Base-by-base conservation (phyloP, 2,888 invertebrate genomes). In the Drosophila nr. perissopoda region DNA sequence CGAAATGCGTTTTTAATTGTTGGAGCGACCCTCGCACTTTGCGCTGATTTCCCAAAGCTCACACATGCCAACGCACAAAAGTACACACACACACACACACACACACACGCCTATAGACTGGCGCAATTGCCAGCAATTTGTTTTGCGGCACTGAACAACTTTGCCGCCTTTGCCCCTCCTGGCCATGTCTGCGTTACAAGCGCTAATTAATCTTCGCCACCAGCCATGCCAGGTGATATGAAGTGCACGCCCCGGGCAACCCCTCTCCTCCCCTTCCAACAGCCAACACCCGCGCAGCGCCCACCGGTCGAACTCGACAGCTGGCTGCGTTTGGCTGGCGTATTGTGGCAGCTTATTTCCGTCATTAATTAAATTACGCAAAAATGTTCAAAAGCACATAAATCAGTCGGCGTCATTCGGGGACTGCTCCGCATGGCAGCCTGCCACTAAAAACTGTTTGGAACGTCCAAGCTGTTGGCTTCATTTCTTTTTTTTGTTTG, bases 341-440 rank as follows among this genome's bases (percentile, higher is more conserved):
- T 74, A 74, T 76, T 69, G 71, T 66, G 80, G 79, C 79, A 83
- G 87, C 88, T 87, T 83, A 79, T 83, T 82, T 79, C 76, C 81
- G 85, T 89, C 90, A 90, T 90, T 90, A 90, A 90, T 90, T 89
- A 89, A 90, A 88, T 90, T 85, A 89, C 85, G 84, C 81, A 81
- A 82, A 79, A 90, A 90, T 89, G 81, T 83, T 90, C 87, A 88
- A 88, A 90, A 90, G 81, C 90, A 79, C 90, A 90, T 90, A 90
- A 90, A 90, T 90, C 89, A 90, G 86, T 68, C 83, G 82, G 73
- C 79, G 74, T 85, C 83, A 79, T 81, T 87, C 74, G 83, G 83
- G 83, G 54, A 68, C 66, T 67, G 27, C 54, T 18, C 36, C 21
- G 52, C 16, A n/a, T 33, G 33, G 51, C 27, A 56, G 51, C 49